These are phyloP conservation scores for Arizona elegans DNA, from an alignment of 2,113 vertebrate species.

Conservation along the genomic window DNA sequence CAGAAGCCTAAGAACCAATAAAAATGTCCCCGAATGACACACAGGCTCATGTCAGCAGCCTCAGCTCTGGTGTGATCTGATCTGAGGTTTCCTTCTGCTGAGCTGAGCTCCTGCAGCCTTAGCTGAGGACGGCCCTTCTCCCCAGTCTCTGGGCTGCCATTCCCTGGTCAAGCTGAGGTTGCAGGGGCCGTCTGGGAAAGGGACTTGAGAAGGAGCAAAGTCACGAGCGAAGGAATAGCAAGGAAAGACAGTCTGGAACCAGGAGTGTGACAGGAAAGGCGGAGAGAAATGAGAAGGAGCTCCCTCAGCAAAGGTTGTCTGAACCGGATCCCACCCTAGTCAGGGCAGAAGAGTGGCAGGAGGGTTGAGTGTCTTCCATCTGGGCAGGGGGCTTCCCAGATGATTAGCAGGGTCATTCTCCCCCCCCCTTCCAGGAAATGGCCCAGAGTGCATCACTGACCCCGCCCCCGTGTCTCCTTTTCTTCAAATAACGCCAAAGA, in stretches of 20 bases:
- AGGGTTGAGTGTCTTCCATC: background rate
- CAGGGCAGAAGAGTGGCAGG: background rate
- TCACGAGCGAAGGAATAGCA: background rate
- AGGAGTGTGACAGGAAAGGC: background rate
- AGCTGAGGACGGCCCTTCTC: too few relatives aligned
- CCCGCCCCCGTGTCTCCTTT: background rate
- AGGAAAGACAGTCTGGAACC: background rate
- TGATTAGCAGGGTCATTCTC: background rate
- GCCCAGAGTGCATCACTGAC: background rate
- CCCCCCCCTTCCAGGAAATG: background rate
- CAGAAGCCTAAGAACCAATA: conserved; percentile 76
- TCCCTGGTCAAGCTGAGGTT: background rate
- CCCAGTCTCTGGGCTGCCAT: background rate
- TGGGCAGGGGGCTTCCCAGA: background rate
- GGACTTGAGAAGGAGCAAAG: background rate
- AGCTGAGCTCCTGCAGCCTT: background rate
- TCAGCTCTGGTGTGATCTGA: background rate
- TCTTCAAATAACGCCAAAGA: background rate
- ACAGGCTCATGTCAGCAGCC: background rate
- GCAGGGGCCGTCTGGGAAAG: background rate
- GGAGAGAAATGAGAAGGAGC: background rate
- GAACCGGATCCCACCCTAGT: background rate
- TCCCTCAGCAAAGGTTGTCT: background rate
- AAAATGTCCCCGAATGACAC: background rate
- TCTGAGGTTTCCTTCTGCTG: background rate